Evolutionary conservation across 2,113 vertebrate species (phyloP), one percentile per base, ranked within the genome.

Genomic region (Chionomys nivalis): DNA sequence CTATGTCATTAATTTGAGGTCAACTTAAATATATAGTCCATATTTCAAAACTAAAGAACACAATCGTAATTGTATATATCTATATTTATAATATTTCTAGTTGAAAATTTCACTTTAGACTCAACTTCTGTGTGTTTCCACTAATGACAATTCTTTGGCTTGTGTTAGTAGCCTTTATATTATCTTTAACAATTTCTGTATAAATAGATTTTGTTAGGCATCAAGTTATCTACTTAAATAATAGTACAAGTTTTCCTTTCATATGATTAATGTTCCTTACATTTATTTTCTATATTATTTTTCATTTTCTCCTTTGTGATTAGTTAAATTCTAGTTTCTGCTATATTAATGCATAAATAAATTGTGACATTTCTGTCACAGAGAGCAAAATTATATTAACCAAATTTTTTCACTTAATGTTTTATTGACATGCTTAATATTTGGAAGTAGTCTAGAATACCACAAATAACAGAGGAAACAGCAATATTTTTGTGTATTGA

Each of bases 181-280:
- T n/a, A 47, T 79, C 12, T 77, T 61, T 61, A 87, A 47, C 31
- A 86, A 75, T 89, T 65, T 11, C 17, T 63, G 13, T 14, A 4
- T 39, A 82, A 73, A 89, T 33, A 75, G 1, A 28, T 31, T 81
- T 72, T 70, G 33, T 9, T 28, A 49, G 63, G 39, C 3, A 39
- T 89, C 14, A 9, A 76, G 1, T 76, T 86, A 65, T 58, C 2
- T 63, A 63, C 58, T 42, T 42, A 90, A 3, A 16, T 63, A 42
- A 4, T 26, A 10, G 3, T 28, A 55, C 2, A 72, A 9, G 36
- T 28, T 0, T 36, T 42, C 7, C 23, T 63, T 82, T 5, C 31
- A 4, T 10, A 24, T 66, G 16, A 1, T 63, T 14, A 75, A 23
- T n/a, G 1, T n/a, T 1, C 17, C 17, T 0, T 24, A 19, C 31